A percentile compares a stretch with the other conserved stretches of the same genome.
Evolutionary conservation across 2,888 invertebrate genomes (phyloP).

Genomic region (Agrenia bidenticulata): DNA sequence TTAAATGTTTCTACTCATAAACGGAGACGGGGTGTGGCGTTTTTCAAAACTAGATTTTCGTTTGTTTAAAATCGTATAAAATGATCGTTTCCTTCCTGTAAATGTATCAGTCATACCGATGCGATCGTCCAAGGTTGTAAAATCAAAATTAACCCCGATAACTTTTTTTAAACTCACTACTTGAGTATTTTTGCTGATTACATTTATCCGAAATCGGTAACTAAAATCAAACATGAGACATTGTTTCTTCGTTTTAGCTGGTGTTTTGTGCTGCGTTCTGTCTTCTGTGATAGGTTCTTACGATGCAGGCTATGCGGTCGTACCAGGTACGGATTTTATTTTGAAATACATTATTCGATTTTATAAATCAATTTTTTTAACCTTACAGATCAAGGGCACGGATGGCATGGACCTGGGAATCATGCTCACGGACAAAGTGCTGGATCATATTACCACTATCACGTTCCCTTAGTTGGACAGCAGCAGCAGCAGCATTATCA

Average conservation of each 20-base stretch:
- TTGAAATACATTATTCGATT: background rate
- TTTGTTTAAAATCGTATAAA: too few species aligned
- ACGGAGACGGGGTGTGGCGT: too few species aligned
- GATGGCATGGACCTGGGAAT: background rate
- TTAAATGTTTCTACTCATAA: too few species aligned
- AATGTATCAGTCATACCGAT: too few species aligned
- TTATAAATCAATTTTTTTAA: background rate
- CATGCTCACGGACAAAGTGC: constrained; percentile 36
- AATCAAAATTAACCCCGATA: too few species aligned
- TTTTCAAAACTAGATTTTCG: too few species aligned
- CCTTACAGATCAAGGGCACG: constrained; percentile 15
- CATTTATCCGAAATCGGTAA: too few species aligned
- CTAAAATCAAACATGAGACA: constrained; percentile 22
- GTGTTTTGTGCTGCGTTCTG: constrained; percentile 26
- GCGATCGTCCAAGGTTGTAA: too few species aligned
- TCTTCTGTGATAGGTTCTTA: constrained; percentile 34
- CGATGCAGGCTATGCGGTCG: constrained; percentile 29
- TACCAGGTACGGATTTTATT: constrained; percentile 26
- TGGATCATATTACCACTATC: constrained; percentile 52
- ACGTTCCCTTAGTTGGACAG: constrained; percentile 51
- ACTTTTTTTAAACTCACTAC: too few species aligned
- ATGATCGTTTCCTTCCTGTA: too few species aligned
- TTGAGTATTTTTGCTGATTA: too few species aligned
- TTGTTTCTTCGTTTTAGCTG: constrained; percentile 27
- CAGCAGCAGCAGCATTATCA: constrained; percentile 45